Conservation (phyloP, 2,113 vertebrate species). For the Serinus canaria region DNA sequence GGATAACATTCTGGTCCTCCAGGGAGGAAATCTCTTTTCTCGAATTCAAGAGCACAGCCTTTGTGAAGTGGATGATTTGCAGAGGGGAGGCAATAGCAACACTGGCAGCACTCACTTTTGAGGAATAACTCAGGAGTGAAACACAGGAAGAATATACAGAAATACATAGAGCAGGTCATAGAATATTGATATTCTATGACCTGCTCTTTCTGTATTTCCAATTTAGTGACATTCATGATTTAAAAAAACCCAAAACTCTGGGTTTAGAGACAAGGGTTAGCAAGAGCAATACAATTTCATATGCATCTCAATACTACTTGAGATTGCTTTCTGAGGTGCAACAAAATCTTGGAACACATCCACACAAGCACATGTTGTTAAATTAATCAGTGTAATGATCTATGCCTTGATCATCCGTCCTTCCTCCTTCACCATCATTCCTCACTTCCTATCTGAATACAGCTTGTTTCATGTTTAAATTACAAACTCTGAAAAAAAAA, state of each 20-base stretch:
- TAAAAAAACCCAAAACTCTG: accelerated
- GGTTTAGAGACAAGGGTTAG: not conserved
- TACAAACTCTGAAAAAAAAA: not conserved
- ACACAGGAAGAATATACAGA: not conserved
- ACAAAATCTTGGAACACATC: not conserved
- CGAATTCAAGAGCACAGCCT: not conserved
- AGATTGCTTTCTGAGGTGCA: not conserved
- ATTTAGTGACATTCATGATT: not conserved
- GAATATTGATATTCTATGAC: not conserved
- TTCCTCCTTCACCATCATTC: not conserved
- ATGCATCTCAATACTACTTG: not conserved
- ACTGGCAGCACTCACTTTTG: not conserved
- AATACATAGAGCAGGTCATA: not conserved
- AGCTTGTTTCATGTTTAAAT: not conserved
- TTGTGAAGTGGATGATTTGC: not conserved
- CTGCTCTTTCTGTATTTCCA: not conserved
- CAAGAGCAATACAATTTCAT: not conserved
- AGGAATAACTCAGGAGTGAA: not conserved
- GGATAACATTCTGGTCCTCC: not conserved
- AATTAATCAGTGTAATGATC: not conserved
- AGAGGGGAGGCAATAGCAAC: not conserved
- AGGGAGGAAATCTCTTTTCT: not conserved
- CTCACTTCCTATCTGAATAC: not conserved
- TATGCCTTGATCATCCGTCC: not conserved
- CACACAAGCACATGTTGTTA: not conserved